These are phyloP conservation scores for Heliconius himera DNA, from an alignment of 1,140 invertebrate species.

Conservation along the genomic window DNA sequence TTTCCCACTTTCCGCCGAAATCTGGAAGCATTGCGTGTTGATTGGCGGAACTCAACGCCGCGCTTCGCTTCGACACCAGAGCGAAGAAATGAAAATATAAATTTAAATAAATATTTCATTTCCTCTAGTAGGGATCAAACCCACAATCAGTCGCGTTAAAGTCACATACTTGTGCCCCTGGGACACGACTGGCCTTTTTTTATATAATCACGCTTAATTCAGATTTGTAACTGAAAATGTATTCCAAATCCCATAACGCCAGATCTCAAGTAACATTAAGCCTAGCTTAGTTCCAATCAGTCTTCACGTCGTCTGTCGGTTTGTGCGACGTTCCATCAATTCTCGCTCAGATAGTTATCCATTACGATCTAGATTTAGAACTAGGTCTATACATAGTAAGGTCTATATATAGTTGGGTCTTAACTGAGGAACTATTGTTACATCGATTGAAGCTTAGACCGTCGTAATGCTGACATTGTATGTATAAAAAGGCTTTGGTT, in stretches of 20 bases:
- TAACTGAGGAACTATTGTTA: neutral
- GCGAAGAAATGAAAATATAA: too few relatives aligned
- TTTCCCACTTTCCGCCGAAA: too few relatives aligned
- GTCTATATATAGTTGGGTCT: neutral
- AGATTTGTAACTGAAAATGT: neutral
- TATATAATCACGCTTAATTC: neutral
- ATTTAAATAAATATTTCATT: too few relatives aligned
- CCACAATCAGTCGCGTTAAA: too few relatives aligned
- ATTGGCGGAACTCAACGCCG: too few relatives aligned
- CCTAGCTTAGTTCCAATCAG: conserved; percentile 4
- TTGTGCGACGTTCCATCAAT: conserved; percentile 11
- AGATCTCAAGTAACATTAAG: conserved; percentile 1
- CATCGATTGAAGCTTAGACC: neutral
- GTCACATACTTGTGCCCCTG: neutral
- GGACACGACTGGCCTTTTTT: neutral
- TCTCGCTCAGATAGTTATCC: neutral
- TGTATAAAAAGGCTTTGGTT: neutral
- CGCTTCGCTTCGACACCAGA: too few relatives aligned
- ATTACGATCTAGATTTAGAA: neutral
- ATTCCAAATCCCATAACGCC: neutral
- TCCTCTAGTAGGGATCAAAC: too few relatives aligned
- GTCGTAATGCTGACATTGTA: neutral
- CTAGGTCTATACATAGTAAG: neutral
- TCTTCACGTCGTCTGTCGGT: neutral
- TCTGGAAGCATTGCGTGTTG: too few relatives aligned